Evolutionary conservation across 2,888 invertebrate species (phyloP).

Genomic region (Eudiplozoon nipponicum): DNA sequence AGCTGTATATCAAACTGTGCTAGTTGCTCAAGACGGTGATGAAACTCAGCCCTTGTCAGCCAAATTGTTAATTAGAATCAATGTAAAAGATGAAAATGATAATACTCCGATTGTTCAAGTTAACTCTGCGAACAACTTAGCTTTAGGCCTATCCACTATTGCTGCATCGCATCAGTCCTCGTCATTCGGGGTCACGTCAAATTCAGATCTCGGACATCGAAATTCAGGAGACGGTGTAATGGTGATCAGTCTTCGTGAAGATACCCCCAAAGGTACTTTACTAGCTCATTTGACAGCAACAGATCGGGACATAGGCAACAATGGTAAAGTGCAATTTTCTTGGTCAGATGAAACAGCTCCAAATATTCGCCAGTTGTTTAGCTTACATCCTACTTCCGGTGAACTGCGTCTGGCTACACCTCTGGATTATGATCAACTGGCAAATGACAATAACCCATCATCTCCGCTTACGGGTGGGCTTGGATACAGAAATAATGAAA

Average conservation of each 20-base stretch:
- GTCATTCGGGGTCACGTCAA: too few relatives aligned
- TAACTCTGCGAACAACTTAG: too few relatives aligned
- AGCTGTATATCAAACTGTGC: slow-evolving; percentile 9
- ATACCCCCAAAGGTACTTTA: slow-evolving; percentile 5
- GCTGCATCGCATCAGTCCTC: too few relatives aligned
- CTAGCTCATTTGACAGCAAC: slow-evolving; percentile 13
- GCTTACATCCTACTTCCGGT: slow-evolving; percentile 5
- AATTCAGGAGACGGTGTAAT: too few relatives aligned
- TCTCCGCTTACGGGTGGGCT: too few relatives aligned
- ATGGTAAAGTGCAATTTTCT: slow-evolving; percentile 13
- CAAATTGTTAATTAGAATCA: slow-evolving; percentile 10
- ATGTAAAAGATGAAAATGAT: slow-evolving; percentile 16
- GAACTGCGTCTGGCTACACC: slow-evolving; percentile 4
- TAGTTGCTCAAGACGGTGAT: slow-evolving; percentile 8
- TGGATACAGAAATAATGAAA: too few relatives aligned
- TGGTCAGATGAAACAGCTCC: not conserved
- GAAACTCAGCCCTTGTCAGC: slow-evolving; percentile 9
- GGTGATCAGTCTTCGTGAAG: slow-evolving; percentile 10
- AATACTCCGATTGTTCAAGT: slow-evolving; percentile 13
- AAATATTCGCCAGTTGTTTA: slow-evolving; percentile 4
- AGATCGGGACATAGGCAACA: slow-evolving; percentile 16
- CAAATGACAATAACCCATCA: too few relatives aligned
- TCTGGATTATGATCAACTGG: slow-evolving; percentile 9
- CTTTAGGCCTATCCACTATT: too few relatives aligned
- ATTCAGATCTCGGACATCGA: too few relatives aligned